These are phyloP conservation scores for Cyprinodon diabolis DNA, from an alignment of 2,797 vertebrate genomes.

Conservation along the genomic window DNA sequence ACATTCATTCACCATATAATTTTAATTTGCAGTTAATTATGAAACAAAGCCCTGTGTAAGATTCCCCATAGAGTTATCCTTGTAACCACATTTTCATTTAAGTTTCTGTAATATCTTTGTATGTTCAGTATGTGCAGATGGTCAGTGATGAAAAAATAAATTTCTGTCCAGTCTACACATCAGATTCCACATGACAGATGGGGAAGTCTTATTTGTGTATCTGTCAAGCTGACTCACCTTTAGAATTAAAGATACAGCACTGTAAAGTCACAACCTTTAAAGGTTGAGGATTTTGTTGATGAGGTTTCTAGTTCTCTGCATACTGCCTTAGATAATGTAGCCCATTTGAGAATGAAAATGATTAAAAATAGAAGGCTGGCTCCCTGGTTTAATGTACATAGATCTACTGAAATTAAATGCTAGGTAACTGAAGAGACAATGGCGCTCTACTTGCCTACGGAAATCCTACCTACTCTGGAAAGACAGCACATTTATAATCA, in stretches of 20 bases:
- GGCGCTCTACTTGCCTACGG: no score
- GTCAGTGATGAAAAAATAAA: constrained; percentile 2
- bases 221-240: background rate
- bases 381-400: no score
- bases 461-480: no score
- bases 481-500: no score
- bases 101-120: background rate
- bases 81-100: background rate
- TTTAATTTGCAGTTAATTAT: constrained; percentile 11
- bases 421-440: no score
- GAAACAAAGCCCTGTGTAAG: constrained; percentile 1
- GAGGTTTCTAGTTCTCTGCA: no score
- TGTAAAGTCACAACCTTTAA: no score
- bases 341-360: no score
- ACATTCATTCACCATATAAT: background rate
- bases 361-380: no score
- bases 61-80: background rate
- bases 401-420: no score
- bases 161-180: constrained; percentile 4
- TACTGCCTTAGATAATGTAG: no score
- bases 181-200: constrained; percentile 13
- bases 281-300: no score
- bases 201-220: constrained; percentile 12
- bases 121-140: background rate
- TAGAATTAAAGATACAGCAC: background rate